Conservation (phyloP, 1,140 invertebrate species). For the Druon quercuslanigerum region DNA sequence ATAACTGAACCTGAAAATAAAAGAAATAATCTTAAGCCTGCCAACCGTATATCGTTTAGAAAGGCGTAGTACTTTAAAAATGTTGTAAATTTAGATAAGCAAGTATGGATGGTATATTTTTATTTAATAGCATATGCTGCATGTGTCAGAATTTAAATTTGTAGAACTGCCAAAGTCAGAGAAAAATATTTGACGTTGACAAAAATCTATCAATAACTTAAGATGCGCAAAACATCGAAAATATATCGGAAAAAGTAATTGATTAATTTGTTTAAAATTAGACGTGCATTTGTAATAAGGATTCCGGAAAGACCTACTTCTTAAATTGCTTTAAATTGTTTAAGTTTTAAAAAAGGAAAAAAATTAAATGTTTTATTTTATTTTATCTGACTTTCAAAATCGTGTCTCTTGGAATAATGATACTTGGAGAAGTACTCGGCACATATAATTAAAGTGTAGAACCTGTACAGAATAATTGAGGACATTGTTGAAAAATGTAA, state of each 20-base stretch:
- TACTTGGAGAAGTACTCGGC: neutral
- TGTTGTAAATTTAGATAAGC: constrained; percentile 16
- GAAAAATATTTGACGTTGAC: neutral
- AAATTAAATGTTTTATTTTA: neutral
- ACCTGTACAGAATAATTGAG: neutral
- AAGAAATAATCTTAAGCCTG: neutral
- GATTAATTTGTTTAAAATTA: too few species aligned
- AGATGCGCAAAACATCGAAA: neutral
- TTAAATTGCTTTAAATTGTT: too few species aligned
- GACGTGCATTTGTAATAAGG: too few species aligned
- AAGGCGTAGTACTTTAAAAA: constrained; percentile 10
- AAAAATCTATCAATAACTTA: neutral
- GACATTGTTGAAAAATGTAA: neutral
- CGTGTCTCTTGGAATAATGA: neutral
- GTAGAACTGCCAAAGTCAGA: neutral
- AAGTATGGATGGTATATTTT: constrained; percentile 11
- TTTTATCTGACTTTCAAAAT: neutral
- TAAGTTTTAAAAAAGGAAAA: too few species aligned
- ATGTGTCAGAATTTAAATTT: neutral
- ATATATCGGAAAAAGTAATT: too few species aligned
- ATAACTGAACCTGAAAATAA: neutral
- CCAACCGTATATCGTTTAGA: neutral
- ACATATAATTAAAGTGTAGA: constrained; percentile 22
- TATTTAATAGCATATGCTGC: neutral
- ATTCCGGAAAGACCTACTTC: too few species aligned